phyloP scores from a whole-genome alignment of 2,113 vertebrate species.

The human (Homo sapiens) region DNA sequence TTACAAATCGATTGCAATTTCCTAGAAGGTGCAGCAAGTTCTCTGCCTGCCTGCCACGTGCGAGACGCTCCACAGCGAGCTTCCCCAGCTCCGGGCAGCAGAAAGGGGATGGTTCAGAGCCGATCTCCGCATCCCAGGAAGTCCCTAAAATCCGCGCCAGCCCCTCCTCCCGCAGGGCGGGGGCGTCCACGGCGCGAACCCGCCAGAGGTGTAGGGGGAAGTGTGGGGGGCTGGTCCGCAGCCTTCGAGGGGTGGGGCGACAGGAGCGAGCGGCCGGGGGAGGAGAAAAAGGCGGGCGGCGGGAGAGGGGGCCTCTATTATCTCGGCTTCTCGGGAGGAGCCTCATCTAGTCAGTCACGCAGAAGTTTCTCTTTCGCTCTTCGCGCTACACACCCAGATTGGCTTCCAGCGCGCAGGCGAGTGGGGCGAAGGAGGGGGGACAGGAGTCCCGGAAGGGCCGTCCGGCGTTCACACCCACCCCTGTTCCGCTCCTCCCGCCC shows the following conservation, averaged over 20 bases:
- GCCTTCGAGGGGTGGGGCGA: background rate
- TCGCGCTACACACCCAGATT: background rate
- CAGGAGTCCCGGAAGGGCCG: background rate
- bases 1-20: constrained; percentile 71
- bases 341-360: background rate
- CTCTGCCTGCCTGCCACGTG: constrained; percentile 71
- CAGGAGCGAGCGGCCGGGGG: background rate
- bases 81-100: background rate
- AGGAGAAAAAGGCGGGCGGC: too few relatives aligned
- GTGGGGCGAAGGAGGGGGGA: background rate
- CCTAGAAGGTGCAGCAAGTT: constrained; percentile 73
- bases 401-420: background rate
- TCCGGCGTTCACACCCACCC: background rate
- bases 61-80: constrained; percentile 7
- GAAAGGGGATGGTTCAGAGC: constrained; percentile 5
- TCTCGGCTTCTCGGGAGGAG: constrained; percentile 40
- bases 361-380: constrained; percentile 70
- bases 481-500: background rate
- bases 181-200: background rate
- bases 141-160: constrained; percentile 40
- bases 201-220: background rate
- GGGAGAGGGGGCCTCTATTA: background rate
- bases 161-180: constrained; percentile 24
- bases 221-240: background rate
- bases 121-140: constrained; percentile 15